phyloP scores from a whole-genome alignment of 2,888 invertebrate genomes.

The Synanthedon myopaeformis region DNA sequence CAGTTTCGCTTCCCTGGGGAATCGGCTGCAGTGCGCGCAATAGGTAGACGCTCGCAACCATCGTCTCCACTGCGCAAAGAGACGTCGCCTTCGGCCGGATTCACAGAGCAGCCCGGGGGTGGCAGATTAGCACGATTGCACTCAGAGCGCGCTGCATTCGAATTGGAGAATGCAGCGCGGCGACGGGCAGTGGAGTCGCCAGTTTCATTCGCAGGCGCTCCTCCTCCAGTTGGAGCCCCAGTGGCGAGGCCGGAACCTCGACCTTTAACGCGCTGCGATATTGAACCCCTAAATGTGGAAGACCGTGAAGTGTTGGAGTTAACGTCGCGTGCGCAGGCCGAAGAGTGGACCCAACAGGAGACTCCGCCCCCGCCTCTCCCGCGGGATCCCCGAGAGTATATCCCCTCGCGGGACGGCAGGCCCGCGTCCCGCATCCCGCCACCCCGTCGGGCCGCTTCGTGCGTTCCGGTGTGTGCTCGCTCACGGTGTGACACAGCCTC shows the following conservation, averaged over 20 bases:
- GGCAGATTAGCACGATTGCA: slow-evolving; percentile 58
- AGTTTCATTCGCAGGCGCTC: slow-evolving; percentile 30
- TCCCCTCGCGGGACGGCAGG: slow-evolving; percentile 6
- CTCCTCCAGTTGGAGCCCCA: slow-evolving; percentile 36
- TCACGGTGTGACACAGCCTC: slow-evolving; percentile 18
- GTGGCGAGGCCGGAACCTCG: slow-evolving; percentile 32
- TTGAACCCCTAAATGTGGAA: slow-evolving; percentile 69
- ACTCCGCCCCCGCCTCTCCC: slow-evolving; percentile 42
- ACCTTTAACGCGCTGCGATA: slow-evolving; percentile 58
- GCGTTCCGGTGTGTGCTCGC: neutral
- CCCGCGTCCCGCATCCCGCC: slow-evolving; percentile 8
- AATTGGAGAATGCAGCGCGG: slow-evolving; percentile 27
- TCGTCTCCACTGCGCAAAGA: slow-evolving; percentile 78
- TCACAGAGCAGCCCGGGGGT: slow-evolving; percentile 24
- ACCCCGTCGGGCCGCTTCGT: slow-evolving; percentile 3
- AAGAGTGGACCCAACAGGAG: slow-evolving; percentile 71
- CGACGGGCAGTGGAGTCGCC: slow-evolving; percentile 41
- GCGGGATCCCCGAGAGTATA: slow-evolving; percentile 9
- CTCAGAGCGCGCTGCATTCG: slow-evolving; percentile 50
- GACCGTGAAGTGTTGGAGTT: slow-evolving; percentile 69
- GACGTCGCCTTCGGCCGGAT: slow-evolving; percentile 48
- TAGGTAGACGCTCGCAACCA: slow-evolving; percentile 73
- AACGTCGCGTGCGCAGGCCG: slow-evolving; percentile 66
- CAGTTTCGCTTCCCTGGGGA: slow-evolving; percentile 66
- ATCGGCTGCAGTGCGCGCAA: slow-evolving; percentile 76